Evolutionary conservation across 2,797 vertebrate genomes (phyloP).

Genomic region (Mionectes olivaceus): DNA sequence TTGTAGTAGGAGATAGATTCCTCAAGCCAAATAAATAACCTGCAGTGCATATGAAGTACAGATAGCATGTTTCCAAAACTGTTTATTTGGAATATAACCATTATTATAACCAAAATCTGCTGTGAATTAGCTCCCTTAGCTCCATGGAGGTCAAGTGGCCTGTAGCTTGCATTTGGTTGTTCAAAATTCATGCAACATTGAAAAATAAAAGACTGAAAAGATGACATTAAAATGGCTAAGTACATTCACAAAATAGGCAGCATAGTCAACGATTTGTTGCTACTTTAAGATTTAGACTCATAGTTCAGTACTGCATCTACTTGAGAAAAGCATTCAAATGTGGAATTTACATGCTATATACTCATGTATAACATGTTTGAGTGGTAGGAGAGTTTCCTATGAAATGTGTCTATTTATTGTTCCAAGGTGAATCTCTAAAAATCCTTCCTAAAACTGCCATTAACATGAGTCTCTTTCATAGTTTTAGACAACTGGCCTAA

Average conservation of each 20-base stretch:
- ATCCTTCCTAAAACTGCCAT: not conserved
- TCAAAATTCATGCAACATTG: not conserved
- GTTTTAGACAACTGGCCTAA: not conserved
- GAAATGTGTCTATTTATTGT: not conserved
- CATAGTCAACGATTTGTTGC: not conserved
- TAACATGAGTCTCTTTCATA: not conserved
- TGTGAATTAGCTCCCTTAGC: not conserved
- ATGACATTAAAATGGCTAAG: not conserved
- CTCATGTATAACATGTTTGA: not conserved
- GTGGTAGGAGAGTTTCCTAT: not conserved
- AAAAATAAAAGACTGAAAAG: slow-evolving; percentile 1
- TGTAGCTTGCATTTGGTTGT: not conserved
- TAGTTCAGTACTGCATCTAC: not conserved
- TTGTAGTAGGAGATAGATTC: slow-evolving; percentile 30
- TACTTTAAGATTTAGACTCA: not conserved
- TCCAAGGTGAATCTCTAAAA: not conserved
- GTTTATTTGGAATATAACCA: not conserved
- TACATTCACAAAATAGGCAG: not conserved
- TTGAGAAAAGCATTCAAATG: slow-evolving; percentile 1
- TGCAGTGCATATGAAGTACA: not conserved
- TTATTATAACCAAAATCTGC: not conserved
- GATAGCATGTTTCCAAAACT: not conserved
- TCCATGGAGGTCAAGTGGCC: not conserved
- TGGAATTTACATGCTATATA: not conserved
- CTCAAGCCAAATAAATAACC: slow-evolving; percentile 24